Base-by-base conservation (phyloP, 2,797 vertebrate genomes). In the Acrossocheilus fasciatus region DNA sequence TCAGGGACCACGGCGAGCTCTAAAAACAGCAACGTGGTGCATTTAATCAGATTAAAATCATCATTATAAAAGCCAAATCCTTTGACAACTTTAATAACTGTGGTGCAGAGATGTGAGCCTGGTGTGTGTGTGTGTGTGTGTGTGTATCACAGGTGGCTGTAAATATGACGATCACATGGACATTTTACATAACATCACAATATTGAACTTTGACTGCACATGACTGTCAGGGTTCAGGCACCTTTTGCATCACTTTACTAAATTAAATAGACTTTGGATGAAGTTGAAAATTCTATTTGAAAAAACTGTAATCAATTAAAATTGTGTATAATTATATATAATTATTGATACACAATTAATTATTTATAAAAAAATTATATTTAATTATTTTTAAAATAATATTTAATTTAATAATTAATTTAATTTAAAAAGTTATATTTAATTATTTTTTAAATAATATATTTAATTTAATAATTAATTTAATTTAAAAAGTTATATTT, bases 1-100 rank as follows among this genome's bases (percentile, higher is more conserved):
- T 62, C 26, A 47, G 17, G 7, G 4, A 57, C 34, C 75, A 57
- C 3, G 5, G 8, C 15, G 10, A 8, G 17, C 59, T 64, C 62
- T 66, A 68, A 26, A 81, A 81, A 82, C 45, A 70, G 23, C 23
- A 43, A 52, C 11, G 4, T 8, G 12, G n/a, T 2, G 17, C 80
- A 70, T 70, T 82, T 70, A 69, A 82, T 70, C 81, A 57, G 50
- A 82, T 72, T 57, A 26, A 70, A 43, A 57, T 81, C 62, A 50
- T 68, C 18, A 81, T 14, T 52, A 69, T 81, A 68, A 68, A 81
- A 81, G 79, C 43, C 62, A 81, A 68, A 81, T 68, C 83, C 83
- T 52, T 30, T 11, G n/a, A 66, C 26, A 57, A 57, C 50, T 50
- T 66, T 66, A 76, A 84, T 47, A 64, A 75, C 72, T 39, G 26